Conservation (phyloP, 1,140 invertebrate species). For the Notospermus geniculatus region DNA sequence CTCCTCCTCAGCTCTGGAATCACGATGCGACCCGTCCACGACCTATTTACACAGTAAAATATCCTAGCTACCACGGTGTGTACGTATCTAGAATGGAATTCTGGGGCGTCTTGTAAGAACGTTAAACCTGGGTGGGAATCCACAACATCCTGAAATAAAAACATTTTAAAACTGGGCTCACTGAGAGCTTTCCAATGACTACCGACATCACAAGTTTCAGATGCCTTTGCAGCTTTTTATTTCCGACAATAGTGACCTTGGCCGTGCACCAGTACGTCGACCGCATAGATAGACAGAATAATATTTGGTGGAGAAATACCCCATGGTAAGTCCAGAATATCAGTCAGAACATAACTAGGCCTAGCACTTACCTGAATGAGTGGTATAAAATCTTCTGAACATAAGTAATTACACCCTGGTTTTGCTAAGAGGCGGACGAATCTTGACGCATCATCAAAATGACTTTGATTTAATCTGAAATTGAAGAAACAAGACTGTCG, state of each 20-base stretch:
- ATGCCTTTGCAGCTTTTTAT: too few species aligned
- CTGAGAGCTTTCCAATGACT: too few species aligned
- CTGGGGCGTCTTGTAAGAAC: conserved; percentile 93
- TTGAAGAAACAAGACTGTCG: neutral
- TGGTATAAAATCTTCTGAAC: conserved; percentile 79
- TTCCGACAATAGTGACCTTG: too few species aligned
- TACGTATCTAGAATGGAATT: conserved; percentile 98
- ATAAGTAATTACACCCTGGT: conserved; percentile 56
- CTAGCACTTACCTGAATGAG: conserved; percentile 64
- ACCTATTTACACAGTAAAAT: conserved; percentile 96
- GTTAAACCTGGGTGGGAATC: conserved; percentile 98
- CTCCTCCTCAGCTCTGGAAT: conserved; percentile 86
- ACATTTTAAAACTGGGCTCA: neutral
- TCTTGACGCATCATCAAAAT: conserved; percentile 82
- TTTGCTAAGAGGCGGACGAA: conserved; percentile 70
- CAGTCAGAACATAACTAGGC: too few species aligned
- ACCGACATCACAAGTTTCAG: too few species aligned
- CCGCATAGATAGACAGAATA: too few species aligned
- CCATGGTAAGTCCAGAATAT: too few species aligned
- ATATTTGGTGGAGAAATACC: too few species aligned
- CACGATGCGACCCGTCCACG: conserved; percentile 92
- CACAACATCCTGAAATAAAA: conserved; percentile 82
- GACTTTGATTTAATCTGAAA: conserved; percentile 34
- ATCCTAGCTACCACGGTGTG: conserved; percentile 96
- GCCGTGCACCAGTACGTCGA: too few species aligned